Percentiles rank a stretch among this genome's conserved stretches.
These are phyloP conservation scores for Xenops minutus DNA, from an alignment of 2,797 vertebrate genomes.

Conservation along the genomic window DNA sequence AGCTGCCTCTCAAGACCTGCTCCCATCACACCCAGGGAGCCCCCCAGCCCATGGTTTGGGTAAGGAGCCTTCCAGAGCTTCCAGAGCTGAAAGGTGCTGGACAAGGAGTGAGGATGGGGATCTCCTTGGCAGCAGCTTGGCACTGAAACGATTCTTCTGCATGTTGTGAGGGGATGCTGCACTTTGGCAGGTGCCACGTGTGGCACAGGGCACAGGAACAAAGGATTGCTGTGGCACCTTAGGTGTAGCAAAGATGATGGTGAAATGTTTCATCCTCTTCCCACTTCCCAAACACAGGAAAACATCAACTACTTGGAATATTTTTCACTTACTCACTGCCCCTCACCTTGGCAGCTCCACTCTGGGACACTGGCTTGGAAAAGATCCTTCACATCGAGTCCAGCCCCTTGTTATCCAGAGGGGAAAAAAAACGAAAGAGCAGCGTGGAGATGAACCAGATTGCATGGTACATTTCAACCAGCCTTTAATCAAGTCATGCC, in stretches of 20 bases:
- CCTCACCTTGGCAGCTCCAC: background rate
- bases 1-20: background rate
- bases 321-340: rapidly evolving
- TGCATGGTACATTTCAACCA: background rate
- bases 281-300: background rate
- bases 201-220: background rate
- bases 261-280: background rate
- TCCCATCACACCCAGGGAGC: rapidly evolving
- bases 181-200: rapidly evolving
- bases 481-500: conserved; percentile 7
- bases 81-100: background rate
- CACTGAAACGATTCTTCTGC: rapidly evolving
- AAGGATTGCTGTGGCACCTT: background rate
- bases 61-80: background rate
- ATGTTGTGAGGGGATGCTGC: rapidly evolving
- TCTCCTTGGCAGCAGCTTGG: background rate
- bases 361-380: background rate
- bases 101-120: background rate
- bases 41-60: rapidly evolving
- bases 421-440: background rate
- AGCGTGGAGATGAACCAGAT: background rate
- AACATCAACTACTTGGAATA: background rate
- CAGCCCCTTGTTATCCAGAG: rapidly evolving
- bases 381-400: background rate
- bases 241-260: background rate